Percentiles rank a stretch among this genome's conserved stretches.
Evolutionary conservation across 2,888 invertebrate species (phyloP).

Genomic region (Zygaena filipendulae): DNA sequence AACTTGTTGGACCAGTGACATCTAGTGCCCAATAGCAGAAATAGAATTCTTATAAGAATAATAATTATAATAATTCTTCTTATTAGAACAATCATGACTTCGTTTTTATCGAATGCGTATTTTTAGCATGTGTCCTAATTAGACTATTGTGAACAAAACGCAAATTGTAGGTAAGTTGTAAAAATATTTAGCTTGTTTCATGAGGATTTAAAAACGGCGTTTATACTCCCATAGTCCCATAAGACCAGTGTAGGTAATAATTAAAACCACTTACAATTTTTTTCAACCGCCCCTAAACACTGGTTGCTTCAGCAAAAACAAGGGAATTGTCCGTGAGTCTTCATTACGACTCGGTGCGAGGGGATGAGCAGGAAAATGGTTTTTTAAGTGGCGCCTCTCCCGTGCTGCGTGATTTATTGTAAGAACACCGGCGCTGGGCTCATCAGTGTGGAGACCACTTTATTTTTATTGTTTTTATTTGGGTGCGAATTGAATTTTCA

Average conservation of each 20-base stretch:
- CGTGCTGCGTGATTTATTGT: slow-evolving; percentile 44
- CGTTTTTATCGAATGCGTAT: too few relatives aligned
- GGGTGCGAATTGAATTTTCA: too few relatives aligned
- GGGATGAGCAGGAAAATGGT: slow-evolving; percentile 34
- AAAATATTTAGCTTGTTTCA: too few relatives aligned
- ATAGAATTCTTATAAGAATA: slow-evolving; percentile 7
- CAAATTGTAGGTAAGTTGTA: too few relatives aligned
- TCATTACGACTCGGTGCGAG: slow-evolving; percentile 23
- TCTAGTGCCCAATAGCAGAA: slow-evolving; percentile 16
- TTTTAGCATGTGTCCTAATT: too few relatives aligned
- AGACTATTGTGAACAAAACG: too few relatives aligned
- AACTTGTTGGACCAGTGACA: slow-evolving; percentile 16
- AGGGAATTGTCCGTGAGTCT: slow-evolving; percentile 17
- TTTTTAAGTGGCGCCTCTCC: slow-evolving; percentile 46
- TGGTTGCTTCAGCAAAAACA: slow-evolving; percentile 20
- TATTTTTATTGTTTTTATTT: slow-evolving; percentile 1
- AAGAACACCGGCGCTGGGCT: slow-evolving; percentile 28
- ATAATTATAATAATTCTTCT: too few relatives aligned
- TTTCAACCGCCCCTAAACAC: slow-evolving; percentile 27
- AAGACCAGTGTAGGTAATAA: too few relatives aligned
- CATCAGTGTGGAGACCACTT: slow-evolving; percentile 21
- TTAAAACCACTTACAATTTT: too few relatives aligned
- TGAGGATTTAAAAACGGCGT: too few relatives aligned
- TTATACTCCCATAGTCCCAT: too few relatives aligned
- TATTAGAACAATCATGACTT: too few relatives aligned